phyloP scores from a whole-genome alignment of 2,888 invertebrate species.

The Dexiosoma caninum region DNA sequence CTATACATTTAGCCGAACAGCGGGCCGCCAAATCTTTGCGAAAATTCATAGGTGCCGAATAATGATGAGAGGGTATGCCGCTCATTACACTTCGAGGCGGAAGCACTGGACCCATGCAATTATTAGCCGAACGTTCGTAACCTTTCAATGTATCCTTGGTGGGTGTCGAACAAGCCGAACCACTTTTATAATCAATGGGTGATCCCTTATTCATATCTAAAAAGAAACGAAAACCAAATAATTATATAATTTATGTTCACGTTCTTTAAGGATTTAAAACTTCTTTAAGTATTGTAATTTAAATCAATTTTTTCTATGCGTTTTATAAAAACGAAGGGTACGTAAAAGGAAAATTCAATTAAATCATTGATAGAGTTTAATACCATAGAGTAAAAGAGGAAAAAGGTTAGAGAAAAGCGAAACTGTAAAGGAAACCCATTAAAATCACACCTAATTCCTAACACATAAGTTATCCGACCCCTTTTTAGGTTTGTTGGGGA shows the following conservation, averaged over 20 bases:
- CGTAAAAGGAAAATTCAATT: conserved; percentile 62
- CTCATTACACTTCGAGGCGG: conserved; percentile 82
- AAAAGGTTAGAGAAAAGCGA: conserved; percentile 9
- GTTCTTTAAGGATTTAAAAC: not conserved
- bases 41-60: conserved; percentile 90
- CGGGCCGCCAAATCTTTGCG: conserved; percentile 90
- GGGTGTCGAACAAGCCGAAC: conserved; percentile 91
- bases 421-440: conserved; percentile 53
- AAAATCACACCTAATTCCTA: conserved; percentile 67
- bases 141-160: conserved; percentile 83
- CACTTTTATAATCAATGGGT: conserved; percentile 91
- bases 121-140: conserved; percentile 80
- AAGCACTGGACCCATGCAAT: conserved; percentile 85
- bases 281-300: not conserved
- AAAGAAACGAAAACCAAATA: conserved; percentile 8
- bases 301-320: not conserved
- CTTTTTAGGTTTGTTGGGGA: conserved; percentile 7
- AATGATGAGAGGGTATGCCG: conserved; percentile 84
- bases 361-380: conserved; percentile 47
- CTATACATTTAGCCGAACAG: conserved; percentile 95
- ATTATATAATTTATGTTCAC: not conserved
- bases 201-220: conserved; percentile 93
- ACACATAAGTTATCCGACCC: conserved; percentile 46
- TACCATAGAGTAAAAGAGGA: not conserved
- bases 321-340: not conserved